These are phyloP conservation scores for Sitodiplosis mosellana DNA, from an alignment of 1,140 invertebrate genomes.

Conservation along the genomic window DNA sequence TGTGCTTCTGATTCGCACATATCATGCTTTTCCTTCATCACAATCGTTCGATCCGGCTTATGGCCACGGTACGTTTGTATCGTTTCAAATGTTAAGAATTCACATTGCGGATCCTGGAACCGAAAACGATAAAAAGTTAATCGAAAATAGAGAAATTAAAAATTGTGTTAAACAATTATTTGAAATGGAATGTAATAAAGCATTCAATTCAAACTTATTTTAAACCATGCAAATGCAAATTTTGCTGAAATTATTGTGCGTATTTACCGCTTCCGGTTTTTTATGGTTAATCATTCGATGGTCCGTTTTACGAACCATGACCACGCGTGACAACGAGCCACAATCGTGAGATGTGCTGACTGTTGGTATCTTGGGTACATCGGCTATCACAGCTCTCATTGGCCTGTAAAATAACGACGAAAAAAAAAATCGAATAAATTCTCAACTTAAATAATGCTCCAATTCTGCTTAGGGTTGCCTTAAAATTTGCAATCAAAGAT, in stretches of 20 bases:
- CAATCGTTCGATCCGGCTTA: constrained; percentile 34
- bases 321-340: constrained; percentile 34
- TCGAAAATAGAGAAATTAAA: no score
- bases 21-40: constrained; percentile 27
- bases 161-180: background rate
- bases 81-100: constrained; percentile 38
- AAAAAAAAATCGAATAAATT: background rate
- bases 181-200: background rate
- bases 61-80: constrained; percentile 37
- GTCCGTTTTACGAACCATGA: constrained; percentile 43
- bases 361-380: constrained; percentile 3
- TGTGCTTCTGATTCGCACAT: background rate
- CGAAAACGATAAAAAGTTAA: background rate
- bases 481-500: no score
- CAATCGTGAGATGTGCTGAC: constrained; percentile 28
- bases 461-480: no score
- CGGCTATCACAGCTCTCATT: constrained; percentile 1
- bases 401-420: constrained; percentile 3
- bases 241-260: background rate
- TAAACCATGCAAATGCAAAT: background rate
- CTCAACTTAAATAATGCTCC: background rate
- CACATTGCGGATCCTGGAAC: constrained; percentile 25
- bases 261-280: constrained; percentile 2
- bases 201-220: background rate
- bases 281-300: constrained; percentile 24